These are phyloP conservation scores for Patella caerulea DNA, from an alignment of 2,888 invertebrate species.

Conservation along the genomic window DNA sequence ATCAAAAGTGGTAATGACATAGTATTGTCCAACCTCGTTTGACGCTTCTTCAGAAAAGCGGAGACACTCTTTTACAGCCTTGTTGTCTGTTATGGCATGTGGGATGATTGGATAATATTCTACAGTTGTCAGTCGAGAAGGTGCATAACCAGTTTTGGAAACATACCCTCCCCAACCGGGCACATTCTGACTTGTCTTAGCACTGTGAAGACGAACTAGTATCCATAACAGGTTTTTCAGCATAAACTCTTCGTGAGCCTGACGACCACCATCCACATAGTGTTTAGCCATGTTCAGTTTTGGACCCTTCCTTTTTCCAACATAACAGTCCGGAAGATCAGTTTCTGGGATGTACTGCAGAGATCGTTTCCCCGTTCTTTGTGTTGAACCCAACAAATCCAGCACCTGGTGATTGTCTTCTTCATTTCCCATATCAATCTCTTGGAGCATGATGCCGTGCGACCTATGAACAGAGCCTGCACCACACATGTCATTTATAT, in stretches of 20 bases:
- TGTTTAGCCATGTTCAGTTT: no score
- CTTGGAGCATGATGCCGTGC: conserved; percentile 51
- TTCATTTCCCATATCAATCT: conserved; percentile 19
- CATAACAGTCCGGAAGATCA: no score
- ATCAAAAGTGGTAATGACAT: conserved; percentile 44
- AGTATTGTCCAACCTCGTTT: conserved; percentile 34
- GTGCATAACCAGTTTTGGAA: conserved; percentile 35
- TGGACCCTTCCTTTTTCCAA: no score
- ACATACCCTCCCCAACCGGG: conserved; percentile 40
- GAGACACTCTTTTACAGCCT: conserved; percentile 38
- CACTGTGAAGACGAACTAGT: no score
- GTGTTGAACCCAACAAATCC: no score
- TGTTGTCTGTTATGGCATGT: conserved; percentile 44
- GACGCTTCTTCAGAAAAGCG: conserved; percentile 31
- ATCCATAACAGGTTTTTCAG: no score
- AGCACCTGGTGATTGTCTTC: no score
- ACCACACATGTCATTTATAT: conserved; percentile 38
- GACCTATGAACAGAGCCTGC: conserved; percentile 42
- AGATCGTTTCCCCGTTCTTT: no score
- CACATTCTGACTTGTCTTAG: not conserved
- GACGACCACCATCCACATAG: no score
- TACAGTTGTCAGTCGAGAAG: conserved; percentile 37
- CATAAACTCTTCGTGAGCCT: no score
- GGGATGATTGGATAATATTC: conserved; percentile 45
- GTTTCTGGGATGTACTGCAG: no score